Conservation (phyloP, 2,113 vertebrate genomes). For the Bos javanicus region DNA sequence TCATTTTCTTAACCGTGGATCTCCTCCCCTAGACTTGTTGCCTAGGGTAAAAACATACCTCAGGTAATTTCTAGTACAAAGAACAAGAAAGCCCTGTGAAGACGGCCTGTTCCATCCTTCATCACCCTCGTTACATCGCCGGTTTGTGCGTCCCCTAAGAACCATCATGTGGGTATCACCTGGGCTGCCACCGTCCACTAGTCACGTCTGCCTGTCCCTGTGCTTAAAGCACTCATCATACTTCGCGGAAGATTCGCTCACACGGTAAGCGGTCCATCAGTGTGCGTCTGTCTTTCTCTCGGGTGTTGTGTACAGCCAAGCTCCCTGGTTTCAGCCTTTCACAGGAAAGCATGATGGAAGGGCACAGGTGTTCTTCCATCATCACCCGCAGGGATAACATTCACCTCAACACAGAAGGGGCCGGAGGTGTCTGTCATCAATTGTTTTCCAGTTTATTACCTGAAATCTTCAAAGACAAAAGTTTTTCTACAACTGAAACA, state of each 20-base stretch:
- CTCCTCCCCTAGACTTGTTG: background rate
- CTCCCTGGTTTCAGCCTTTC: background rate
- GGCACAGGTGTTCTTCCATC: background rate
- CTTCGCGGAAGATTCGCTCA: background rate
- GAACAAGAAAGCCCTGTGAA: background rate
- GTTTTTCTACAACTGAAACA: background rate
- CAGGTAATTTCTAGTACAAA: background rate
- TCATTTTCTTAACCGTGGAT: background rate
- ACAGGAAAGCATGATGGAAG: accelerated
- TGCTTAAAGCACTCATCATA: accelerated
- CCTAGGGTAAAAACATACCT: background rate
- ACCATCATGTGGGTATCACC: accelerated
- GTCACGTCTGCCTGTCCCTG: accelerated
- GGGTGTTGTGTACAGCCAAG: accelerated
- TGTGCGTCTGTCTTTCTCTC: background rate
- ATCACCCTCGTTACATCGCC: accelerated
- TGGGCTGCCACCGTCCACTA: background rate
- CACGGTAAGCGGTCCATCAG: background rate
- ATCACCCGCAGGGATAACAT: accelerated
- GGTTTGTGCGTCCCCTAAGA: background rate
- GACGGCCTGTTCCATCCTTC: no score
- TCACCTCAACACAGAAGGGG: background rate
- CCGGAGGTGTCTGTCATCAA: background rate
- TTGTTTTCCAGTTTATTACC: background rate
- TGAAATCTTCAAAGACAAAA: background rate